Evolutionary conservation across 2,113 vertebrate genomes (phyloP).

Genomic region (Irena cyanogastra): DNA sequence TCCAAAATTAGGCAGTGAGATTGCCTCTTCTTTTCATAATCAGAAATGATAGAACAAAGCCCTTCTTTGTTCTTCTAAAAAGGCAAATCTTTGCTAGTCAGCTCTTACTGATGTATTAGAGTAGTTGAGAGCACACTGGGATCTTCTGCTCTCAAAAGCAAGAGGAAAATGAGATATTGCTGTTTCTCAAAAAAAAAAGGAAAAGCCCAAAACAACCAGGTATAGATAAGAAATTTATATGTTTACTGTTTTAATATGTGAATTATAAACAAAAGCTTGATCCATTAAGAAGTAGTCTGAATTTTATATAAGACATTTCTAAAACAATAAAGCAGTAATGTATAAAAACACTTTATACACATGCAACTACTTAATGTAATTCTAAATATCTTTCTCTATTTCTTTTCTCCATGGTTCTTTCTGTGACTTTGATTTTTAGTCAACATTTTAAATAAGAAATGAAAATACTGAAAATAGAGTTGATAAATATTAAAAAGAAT

Average conservation of each 20-base stretch:
- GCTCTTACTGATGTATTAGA: neutral
- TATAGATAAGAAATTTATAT: neutral
- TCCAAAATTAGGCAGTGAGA: neutral
- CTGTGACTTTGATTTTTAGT: neutral
- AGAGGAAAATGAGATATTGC: neutral
- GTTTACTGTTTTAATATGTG: neutral
- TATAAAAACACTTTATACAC: neutral
- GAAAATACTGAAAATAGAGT: neutral
- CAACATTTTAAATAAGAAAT: neutral
- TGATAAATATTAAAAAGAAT: neutral
- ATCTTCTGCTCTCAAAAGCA: neutral
- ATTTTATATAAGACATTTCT: neutral
- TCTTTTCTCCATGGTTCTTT: neutral
- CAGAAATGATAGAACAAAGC: neutral
- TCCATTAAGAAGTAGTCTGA: neutral
- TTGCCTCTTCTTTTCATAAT: slow-evolving; percentile 6
- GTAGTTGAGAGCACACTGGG: neutral
- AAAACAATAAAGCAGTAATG: neutral
- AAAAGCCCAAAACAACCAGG: neutral
- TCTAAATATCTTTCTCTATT: neutral
- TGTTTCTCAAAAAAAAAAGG: neutral
- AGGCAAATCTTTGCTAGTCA: neutral
- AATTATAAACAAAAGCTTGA: neutral
- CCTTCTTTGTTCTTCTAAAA: neutral
- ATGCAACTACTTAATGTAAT: neutral